Base-by-base conservation (phyloP, 2,888 invertebrate genomes). In the Alitta virens region DNA sequence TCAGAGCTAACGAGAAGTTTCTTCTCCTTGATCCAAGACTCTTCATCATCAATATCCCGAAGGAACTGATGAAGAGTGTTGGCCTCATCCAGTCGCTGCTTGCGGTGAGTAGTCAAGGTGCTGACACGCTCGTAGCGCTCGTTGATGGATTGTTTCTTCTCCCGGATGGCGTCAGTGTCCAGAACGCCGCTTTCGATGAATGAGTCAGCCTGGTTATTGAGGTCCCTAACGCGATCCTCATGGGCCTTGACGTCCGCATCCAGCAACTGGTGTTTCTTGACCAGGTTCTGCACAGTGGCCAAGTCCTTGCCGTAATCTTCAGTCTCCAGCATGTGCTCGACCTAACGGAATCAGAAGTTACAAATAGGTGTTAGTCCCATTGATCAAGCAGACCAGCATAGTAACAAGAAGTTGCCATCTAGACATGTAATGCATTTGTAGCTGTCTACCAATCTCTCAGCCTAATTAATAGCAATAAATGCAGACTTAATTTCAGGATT, bases 1-100 rank as follows among this genome's bases (percentile, higher is more conserved):
- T 98, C 97, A 0, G 96, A 96, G 1, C 95, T 93, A 1, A 98
- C 97, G 24, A 98, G 85, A 27, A 99, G 86, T 79, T 98, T 97
- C 88, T 98, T 99, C 82, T 99, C 98, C 81, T 96, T 98, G 82
- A 99, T 98, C 98, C 98, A 99, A 7, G 95, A 94, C 84, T 99
- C 98, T 84, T 99, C 98, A 79, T 99, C 98, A 68, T 98, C 98
- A 80, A 99, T 96, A 81, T 99, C 98, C 60, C 98, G 86, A 88
- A 98, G 94, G 90, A 99, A 99, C 85, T 99, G 98, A 83, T 99
- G 98, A 79, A 99, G 87, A 5, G 96, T 97, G 80, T 96, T 92
- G 49, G 98, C 97, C 84, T 99, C 98, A 82, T 94, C 92, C 63
- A 99, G 86, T 38, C 94, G 86, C 9, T 92, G 91, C 77, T 95